A percentile compares a stretch with the other conserved stretches of the same genome.
These are phyloP conservation scores for Pseudopodoces humilis DNA, from an alignment of 2,113 vertebrate species.

Conservation along the genomic window DNA sequence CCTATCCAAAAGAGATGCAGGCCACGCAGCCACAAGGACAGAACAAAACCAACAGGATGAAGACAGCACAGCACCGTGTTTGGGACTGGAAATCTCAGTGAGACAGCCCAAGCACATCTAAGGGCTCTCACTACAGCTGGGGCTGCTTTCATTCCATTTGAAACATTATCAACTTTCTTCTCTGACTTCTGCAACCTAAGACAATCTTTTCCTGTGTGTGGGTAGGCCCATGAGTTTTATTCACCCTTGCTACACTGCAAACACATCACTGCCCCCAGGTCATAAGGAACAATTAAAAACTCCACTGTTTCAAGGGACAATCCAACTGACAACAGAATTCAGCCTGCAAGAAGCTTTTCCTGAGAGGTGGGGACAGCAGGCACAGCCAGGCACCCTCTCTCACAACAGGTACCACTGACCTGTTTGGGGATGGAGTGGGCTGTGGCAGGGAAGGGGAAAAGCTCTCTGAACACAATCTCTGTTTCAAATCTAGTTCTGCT, in stretches of 20 bases:
- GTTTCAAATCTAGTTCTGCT: neutral
- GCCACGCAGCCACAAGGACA: neutral
- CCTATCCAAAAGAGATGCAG: neutral
- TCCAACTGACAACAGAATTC: neutral
- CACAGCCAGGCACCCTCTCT: neutral
- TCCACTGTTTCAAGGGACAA: neutral
- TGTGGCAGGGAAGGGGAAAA: neutral
- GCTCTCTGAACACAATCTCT: neutral
- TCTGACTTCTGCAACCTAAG: neutral
- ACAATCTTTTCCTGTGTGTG: neutral
- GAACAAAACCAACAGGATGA: neutral
- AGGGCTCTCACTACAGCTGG: neutral
- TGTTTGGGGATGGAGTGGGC: neutral
- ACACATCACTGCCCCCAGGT: neutral
- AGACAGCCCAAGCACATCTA: rapidly evolving
- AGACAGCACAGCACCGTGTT: neutral
- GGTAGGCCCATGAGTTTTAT: neutral
- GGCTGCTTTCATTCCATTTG: neutral
- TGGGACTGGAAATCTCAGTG: neutral
- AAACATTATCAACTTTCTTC: neutral
- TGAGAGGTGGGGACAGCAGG: neutral
- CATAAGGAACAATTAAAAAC: neutral
- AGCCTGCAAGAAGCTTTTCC: neutral
- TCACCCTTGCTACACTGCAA: neutral
- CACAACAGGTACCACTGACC: neutral